Percentiles rank a stretch among this genome's conserved stretches.
Conservation (phyloP, 2,888 invertebrate species). For the Caenorhabditis sp. region DNA sequence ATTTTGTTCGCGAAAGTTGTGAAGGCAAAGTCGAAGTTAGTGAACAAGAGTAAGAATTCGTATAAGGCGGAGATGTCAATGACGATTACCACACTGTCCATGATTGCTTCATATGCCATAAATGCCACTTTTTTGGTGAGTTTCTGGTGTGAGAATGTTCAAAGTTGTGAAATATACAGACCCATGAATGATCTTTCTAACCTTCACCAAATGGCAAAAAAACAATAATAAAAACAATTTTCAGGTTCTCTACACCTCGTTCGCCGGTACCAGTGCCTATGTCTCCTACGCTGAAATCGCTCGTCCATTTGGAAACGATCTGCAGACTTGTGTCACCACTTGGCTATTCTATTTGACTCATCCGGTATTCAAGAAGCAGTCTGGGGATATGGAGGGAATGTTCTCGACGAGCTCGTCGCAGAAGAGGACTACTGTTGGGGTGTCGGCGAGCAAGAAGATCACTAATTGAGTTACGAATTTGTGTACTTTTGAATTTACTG, state of each 20-base stretch:
- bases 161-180: no score
- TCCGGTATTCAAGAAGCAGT: constrained; percentile 35
- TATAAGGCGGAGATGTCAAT: constrained; percentile 42
- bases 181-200: no score
- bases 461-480: no score
- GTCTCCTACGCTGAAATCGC: constrained; percentile 29
- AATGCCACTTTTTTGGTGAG: constrained; percentile 42
- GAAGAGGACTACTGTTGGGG: not conserved
- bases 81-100: constrained; percentile 41
- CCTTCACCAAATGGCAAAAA: not conserved
- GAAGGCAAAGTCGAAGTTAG: constrained; percentile 26
- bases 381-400: constrained; percentile 6
- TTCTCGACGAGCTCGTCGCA: constrained; percentile 26
- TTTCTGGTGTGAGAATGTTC: no score
- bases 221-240: no score
- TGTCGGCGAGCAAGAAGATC: not conserved
- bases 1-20: constrained; percentile 35
- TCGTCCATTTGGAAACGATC: constrained; percentile 51
- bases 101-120: constrained; percentile 34
- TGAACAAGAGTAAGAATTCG: constrained; percentile 31
- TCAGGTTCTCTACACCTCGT: constrained; percentile 36
- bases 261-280: constrained; percentile 33
- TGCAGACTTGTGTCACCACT: constrained; percentile 45
- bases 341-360: constrained; percentile 50
- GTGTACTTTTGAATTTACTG: no score